Conservation (phyloP, 30 jellyfish, hydroid and myxozoan species). For the Hydractinia symbiolongicarpus region DNA sequence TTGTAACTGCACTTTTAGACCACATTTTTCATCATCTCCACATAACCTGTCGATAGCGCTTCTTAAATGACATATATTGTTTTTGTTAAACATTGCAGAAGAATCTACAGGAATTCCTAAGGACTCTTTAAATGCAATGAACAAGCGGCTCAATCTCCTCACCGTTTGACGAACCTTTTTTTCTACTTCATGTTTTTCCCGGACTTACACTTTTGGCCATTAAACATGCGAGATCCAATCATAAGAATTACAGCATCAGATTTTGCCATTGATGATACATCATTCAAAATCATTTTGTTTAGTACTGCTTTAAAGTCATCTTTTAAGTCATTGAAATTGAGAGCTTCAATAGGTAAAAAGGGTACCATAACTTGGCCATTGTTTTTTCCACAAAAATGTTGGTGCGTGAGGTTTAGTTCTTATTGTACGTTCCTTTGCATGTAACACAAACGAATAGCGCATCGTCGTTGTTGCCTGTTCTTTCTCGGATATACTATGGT, state of each 20-base stretch:
- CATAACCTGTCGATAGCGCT: too few relatives aligned
- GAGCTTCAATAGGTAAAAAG: not conserved
- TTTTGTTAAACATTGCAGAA: too few relatives aligned
- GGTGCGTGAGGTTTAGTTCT: not conserved
- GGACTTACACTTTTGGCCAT: not conserved
- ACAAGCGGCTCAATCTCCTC: too few relatives aligned
- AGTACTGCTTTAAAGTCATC: not conserved
- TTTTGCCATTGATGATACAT: not conserved
- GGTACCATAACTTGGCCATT: not conserved
- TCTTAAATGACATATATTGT: too few relatives aligned
- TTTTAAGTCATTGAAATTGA: not conserved
- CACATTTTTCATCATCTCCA: too few relatives aligned
- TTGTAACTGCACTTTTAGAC: too few relatives aligned
- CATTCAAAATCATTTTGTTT: not conserved
- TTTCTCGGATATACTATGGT: slow-evolving; percentile 6
- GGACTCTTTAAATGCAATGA: too few relatives aligned
- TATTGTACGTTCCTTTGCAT: not conserved
- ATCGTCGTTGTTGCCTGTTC: not conserved
- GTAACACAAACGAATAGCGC: not conserved
- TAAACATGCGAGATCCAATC: not conserved
- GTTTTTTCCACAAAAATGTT: not conserved
- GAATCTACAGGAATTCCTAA: too few relatives aligned
- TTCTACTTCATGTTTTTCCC: not conserved
- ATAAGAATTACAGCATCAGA: not conserved
- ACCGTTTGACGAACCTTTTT: too few relatives aligned